Percentiles rank a stretch among this genome's conserved stretches.
These are phyloP conservation scores for Denticeps clupeoides DNA, from an alignment of 2,797 vertebrate genomes.

Conservation along the genomic window DNA sequence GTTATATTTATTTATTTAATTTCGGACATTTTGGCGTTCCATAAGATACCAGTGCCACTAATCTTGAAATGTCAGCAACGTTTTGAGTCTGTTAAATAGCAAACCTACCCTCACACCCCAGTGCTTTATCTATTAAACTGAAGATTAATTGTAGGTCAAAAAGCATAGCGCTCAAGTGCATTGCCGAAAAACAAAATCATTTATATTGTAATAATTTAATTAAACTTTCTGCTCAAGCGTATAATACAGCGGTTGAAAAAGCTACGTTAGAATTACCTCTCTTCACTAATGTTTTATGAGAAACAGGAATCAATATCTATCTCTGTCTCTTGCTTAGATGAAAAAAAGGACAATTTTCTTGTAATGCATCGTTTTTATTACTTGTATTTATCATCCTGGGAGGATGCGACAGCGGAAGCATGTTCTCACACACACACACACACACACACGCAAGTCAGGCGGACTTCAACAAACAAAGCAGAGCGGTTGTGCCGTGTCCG, in stretches of 20 bases:
- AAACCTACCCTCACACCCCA: constrained; percentile 8
- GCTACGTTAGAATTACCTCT: constrained; percentile 33
- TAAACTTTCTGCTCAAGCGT: neutral
- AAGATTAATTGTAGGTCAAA: constrained; percentile 2
- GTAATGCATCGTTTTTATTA: constrained; percentile 55
- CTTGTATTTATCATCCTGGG: constrained; percentile 52
- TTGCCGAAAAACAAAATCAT: neutral
- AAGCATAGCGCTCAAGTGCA: neutral
- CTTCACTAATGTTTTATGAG: constrained; percentile 39
- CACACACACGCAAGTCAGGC: constrained; percentile 43
- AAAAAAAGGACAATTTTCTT: constrained; percentile 47
- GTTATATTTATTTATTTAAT: too few species aligned
- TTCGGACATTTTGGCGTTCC: too few species aligned
- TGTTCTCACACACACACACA: constrained; percentile 44
- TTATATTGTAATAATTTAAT: constrained; percentile 24
- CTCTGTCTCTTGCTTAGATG: constrained; percentile 49
- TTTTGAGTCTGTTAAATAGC: neutral
- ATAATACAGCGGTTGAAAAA: constrained; percentile 29
- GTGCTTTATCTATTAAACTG: constrained; percentile 23
- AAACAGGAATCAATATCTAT: constrained; percentile 51
- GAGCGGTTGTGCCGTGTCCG: constrained; percentile 40
- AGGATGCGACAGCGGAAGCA: constrained; percentile 29
- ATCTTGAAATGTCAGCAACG: too few species aligned
- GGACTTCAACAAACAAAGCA: constrained; percentile 47
- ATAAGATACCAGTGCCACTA: too few species aligned